Base-by-base conservation (phyloP, 1,140 invertebrate species). In the Tribolium madens region DNA sequence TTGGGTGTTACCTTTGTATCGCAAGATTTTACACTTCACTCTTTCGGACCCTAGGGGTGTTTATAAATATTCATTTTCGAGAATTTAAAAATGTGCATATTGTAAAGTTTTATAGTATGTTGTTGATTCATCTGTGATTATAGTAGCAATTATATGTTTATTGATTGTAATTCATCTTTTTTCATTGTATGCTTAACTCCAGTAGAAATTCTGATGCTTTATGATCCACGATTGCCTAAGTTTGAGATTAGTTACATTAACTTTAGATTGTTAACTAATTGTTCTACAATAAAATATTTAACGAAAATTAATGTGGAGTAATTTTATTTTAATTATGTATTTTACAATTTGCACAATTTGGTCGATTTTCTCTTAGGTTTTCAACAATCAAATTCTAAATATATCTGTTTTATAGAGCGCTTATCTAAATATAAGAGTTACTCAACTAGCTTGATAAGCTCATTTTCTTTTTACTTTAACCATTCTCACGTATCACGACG, bases 81-180 rank as follows among this genome's bases (percentile, higher is more conserved):
- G 9, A 31, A 57, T 53, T 53, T 18, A 57, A 17, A 64, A 68
- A 60, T 77, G 76, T 77, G 71, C 73, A 73, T 77, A 77, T 73
- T 77, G 71, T 77, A 77, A 77, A 77, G 53, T 77, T 77, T 77
- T 77, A 73, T 77, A 72, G 72, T 57, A 73, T 53, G 71, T 73
- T 73, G 57, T 48, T 77, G 76, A 77, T 60, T 77, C 73, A 77
- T 76, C 76, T 77, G 76, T 77, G 76, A 77, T 77, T 77, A 77
- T 73, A 73, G 46, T 77, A 77, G 76, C 53, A 71, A 73, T 64
- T 77, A 60, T 57, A 42, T 64, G 31, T 33, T 31, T 42, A 10
- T 42, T 10, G 0, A 7, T 42, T 42, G 36, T 42, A 42, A 10
- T 10, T 42, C n/a, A 42, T 10, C 26, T 31, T 42, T n/a, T 7